Conservation (phyloP, 1,140 invertebrate genomes). For the Propsilocerus akamusi region DNA sequence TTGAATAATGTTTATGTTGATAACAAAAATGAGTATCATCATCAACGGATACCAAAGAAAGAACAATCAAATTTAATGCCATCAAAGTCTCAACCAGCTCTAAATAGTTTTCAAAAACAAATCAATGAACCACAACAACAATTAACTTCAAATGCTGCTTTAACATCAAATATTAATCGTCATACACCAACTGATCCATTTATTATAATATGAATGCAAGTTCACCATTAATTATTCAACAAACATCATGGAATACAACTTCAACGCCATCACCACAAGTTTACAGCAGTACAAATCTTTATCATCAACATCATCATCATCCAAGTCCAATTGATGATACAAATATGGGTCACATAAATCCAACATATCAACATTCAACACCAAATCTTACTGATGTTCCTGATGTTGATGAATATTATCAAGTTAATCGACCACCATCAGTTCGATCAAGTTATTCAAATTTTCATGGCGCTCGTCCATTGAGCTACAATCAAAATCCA, state of each 20-base stretch:
- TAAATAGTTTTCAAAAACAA: neutral
- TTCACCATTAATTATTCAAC: constrained; percentile 19
- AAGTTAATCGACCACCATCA: constrained; percentile 55
- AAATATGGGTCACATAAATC: constrained; percentile 48
- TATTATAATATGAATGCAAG: constrained; percentile 24
- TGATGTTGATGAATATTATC: constrained; percentile 38
- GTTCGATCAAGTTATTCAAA: constrained; percentile 78
- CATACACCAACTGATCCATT: constrained; percentile 16
- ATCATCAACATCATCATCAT: constrained; percentile 11
- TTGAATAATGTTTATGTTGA: constrained; percentile 25
- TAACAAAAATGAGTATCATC: constrained; percentile 14
- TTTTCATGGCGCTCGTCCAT: constrained; percentile 53
- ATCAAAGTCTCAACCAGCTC: constrained; percentile 15
- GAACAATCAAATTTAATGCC: constrained; percentile 13
- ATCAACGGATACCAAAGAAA: constrained; percentile 24
- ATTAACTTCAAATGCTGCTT: no score
- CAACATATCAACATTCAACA: constrained; percentile 50
- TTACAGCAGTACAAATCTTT: constrained; percentile 6
- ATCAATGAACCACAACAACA: neutral
- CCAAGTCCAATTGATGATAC: constrained; percentile 23
- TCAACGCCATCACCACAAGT: constrained; percentile 15
- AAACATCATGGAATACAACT: constrained; percentile 18
- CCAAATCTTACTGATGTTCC: constrained; percentile 40
- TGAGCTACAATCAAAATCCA: constrained; percentile 23
- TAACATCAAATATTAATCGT: neutral